Conservation (phyloP, 2,888 invertebrate genomes). For the Dynastes grantii region DNA sequence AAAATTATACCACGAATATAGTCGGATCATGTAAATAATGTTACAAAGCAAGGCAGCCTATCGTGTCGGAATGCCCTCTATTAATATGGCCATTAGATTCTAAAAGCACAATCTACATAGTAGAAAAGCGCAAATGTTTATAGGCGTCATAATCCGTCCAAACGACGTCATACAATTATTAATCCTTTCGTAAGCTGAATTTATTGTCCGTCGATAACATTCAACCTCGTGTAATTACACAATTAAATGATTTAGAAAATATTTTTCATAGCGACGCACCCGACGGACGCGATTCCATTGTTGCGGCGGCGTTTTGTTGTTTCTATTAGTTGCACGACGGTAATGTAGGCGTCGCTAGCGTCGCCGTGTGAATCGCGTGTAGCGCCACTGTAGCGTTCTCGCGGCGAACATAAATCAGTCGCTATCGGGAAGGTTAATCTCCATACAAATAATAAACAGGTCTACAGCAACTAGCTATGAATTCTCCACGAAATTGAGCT, state of each 20-base stretch:
- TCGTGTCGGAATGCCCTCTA: constrained; percentile 1
- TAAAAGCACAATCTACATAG: background rate
- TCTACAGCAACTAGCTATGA: constrained; percentile 65
- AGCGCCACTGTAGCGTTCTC: constrained; percentile 54
- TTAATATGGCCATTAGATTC: background rate
- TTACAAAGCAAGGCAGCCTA: background rate
- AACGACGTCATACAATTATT: constrained; percentile 15
- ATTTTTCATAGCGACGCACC: constrained; percentile 13
- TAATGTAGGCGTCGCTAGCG: constrained; percentile 30
- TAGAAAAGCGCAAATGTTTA: constrained; percentile 16
- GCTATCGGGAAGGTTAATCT: constrained; percentile 64
- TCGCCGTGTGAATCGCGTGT: constrained; percentile 57
- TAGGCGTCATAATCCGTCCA: constrained; percentile 7
- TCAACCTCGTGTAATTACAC: constrained; percentile 14
- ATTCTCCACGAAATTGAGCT: constrained; percentile 57
- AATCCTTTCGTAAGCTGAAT: constrained; percentile 38
- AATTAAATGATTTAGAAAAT: constrained; percentile 38
- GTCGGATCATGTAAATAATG: too few species aligned
- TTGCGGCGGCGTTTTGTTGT: constrained; percentile 17
- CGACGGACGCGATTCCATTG: constrained; percentile 2
- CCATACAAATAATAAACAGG: constrained; percentile 69
- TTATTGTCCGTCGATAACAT: constrained; percentile 43
- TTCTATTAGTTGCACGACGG: background rate
- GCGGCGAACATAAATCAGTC: constrained; percentile 59
- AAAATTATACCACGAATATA: too few species aligned